Evolutionary conservation across 2,797 vertebrate genomes (phyloP).

Genomic region (Sebastes iracundus): DNA sequence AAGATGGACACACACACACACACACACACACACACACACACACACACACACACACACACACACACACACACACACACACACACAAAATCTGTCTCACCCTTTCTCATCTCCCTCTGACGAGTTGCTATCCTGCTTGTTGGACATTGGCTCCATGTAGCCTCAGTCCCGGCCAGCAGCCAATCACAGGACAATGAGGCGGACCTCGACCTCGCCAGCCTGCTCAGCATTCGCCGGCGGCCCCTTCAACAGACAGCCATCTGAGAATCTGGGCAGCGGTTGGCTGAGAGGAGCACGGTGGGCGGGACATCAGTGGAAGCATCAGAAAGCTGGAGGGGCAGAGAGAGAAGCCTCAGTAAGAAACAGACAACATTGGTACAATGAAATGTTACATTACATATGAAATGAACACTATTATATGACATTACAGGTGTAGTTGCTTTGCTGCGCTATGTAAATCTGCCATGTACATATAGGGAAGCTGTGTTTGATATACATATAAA

Average conservation of each 20-base stretch:
- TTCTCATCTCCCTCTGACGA: conserved; percentile 93
- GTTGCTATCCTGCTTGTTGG: conserved; percentile 91
- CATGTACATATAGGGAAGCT: not conserved
- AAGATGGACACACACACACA: not conserved
- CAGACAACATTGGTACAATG: not conserved
- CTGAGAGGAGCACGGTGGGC: conserved; percentile 43
- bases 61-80: not conserved
- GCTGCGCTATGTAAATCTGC: rapidly evolving
- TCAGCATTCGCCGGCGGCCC: conserved; percentile 68
- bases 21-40: not conserved
- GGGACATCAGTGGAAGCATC: conserved; percentile 34
- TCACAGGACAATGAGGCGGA: conserved; percentile 88
- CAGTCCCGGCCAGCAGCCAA: conserved; percentile 89
- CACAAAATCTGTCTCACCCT: conserved; percentile 82
- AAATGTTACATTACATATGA: not conserved
- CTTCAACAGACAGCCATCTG: conserved; percentile 61
- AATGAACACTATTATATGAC: not conserved
- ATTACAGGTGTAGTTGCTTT: not conserved
- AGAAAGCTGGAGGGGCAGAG: conserved; percentile 35
- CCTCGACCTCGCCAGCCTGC: conserved; percentile 69
- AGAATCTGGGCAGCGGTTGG: conserved; percentile 28
- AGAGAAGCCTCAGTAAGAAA: not conserved
- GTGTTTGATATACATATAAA: not conserved
- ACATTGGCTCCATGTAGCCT: conserved; percentile 92
- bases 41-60: not conserved